Conservation (phyloP, 1,140 invertebrate genomes). For the Achroia grisella region DNA sequence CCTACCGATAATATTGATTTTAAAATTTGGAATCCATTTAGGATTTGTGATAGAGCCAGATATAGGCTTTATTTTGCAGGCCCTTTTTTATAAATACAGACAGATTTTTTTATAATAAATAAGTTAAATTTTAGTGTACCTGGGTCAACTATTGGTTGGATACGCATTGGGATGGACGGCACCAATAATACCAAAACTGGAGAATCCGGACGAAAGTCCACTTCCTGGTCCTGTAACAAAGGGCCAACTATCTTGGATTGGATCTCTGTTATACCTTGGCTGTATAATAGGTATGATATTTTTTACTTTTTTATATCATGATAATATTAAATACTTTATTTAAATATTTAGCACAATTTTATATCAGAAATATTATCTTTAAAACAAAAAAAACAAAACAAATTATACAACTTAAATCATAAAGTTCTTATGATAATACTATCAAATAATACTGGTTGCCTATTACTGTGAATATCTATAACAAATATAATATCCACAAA, state of each 20-base stretch:
- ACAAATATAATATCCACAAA: no score
- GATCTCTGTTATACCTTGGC: slow-evolving; percentile 1
- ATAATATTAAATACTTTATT: no score
- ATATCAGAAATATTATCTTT: no score
- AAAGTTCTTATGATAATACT: no score
- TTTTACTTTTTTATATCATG: no score
- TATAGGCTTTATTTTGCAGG: no score
- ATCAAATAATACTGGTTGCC: no score
- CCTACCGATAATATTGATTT: neutral
- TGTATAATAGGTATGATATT: slow-evolving; percentile 4
- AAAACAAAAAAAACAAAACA: no score
- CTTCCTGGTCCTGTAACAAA: neutral
- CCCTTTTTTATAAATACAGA: no score
- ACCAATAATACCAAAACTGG: slow-evolving; percentile 1
- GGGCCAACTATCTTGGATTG: slow-evolving; percentile 2
- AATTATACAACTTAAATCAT: no score
- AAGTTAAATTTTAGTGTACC: neutral
- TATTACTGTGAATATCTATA: no score
- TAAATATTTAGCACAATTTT: no score
- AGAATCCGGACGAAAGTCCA: neutral
- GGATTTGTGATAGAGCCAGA: neutral
- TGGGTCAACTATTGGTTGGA: neutral
- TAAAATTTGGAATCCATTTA: neutral
- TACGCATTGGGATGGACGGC: slow-evolving; percentile 3
- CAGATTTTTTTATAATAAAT: neutral